These are phyloP conservation scores for Drosophila quadrilineata DNA, from an alignment of 1,140 invertebrate species.

Conservation along the genomic window DNA sequence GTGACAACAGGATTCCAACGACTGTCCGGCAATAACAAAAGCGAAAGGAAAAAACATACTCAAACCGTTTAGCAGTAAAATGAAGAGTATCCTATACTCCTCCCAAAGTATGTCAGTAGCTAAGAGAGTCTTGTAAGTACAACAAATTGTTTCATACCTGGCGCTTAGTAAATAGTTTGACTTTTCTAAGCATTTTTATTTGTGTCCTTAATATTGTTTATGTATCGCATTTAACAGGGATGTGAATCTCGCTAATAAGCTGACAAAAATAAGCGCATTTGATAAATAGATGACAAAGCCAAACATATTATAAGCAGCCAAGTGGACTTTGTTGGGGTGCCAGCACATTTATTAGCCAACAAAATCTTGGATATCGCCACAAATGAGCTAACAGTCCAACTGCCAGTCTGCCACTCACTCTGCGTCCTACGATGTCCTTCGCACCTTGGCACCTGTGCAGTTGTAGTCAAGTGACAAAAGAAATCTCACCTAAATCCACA, in stretches of 20 bases:
- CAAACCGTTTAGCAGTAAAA: constrained; percentile 70
- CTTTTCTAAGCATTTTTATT: background rate
- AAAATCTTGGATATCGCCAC: constrained; percentile 29
- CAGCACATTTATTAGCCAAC: constrained; percentile 32
- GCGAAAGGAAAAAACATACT: constrained; percentile 17
- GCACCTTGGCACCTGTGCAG: constrained; percentile 3
- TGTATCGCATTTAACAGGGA: constrained; percentile 31
- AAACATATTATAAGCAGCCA: constrained; percentile 63
- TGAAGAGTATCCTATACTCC: no score
- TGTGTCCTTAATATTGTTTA: background rate
- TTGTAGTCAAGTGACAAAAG: constrained; percentile 19
- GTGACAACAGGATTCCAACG: constrained; percentile 52
- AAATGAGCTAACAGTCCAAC: constrained; percentile 52
- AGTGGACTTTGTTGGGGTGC: background rate
- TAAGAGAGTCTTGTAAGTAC: no score
- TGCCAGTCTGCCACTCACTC: constrained; percentile 36
- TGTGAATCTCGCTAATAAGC: constrained; percentile 56
- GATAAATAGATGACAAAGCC: constrained; percentile 70
- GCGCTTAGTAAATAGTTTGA: constrained; percentile 1
- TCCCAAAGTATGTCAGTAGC: background rate
- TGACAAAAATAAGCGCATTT: constrained; percentile 71
- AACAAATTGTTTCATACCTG: no score
- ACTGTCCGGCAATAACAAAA: constrained; percentile 43
- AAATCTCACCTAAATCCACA: constrained; percentile 32
- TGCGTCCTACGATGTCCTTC: background rate